Percentiles rank a stretch among this genome's conserved stretches.
phyloP scores from a whole-genome alignment of 2,888 invertebrate species.

The Dinocampus coccinellae region DNA sequence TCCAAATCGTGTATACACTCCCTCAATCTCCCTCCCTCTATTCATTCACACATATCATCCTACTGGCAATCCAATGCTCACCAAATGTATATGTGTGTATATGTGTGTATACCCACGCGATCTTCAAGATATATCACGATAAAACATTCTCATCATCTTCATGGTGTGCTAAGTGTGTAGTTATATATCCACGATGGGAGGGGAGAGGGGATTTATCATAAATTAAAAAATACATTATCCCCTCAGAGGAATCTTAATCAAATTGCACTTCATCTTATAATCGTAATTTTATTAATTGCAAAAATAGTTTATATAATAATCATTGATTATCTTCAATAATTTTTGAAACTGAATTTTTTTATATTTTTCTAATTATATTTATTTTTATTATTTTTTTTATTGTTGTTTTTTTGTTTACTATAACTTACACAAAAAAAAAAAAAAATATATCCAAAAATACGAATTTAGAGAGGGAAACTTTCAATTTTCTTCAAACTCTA shows the following conservation, averaged over 20 bases:
- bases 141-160: constrained; percentile 18
- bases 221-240: background rate
- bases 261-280: background rate
- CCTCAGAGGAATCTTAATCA: constrained; percentile 6
- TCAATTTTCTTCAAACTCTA: constrained; percentile 48
- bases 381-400: too few relatives aligned
- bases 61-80: constrained; percentile 12
- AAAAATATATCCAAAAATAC: too few relatives aligned
- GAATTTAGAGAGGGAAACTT: constrained; percentile 44
- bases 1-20: constrained; percentile 44
- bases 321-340: too few relatives aligned
- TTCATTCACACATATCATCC: constrained; percentile 56
- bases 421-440: too few relatives aligned
- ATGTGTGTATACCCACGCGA: constrained; percentile 15
- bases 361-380: too few relatives aligned
- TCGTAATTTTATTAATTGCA: background rate
- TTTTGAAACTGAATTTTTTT: too few relatives aligned
- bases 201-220: background rate
- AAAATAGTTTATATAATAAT: background rate
- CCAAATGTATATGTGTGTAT: background rate
- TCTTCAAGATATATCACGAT: constrained; percentile 8
- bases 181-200: background rate
- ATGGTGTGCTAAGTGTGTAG: constrained; percentile 7
- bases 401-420: too few relatives aligned
- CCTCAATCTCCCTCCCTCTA: too few relatives aligned